A percentile compares a stretch with the other conserved stretches of the same genome.
Evolutionary conservation across 2,888 invertebrate genomes (phyloP).

Genomic region (Sarcophaga rosellei): DNA sequence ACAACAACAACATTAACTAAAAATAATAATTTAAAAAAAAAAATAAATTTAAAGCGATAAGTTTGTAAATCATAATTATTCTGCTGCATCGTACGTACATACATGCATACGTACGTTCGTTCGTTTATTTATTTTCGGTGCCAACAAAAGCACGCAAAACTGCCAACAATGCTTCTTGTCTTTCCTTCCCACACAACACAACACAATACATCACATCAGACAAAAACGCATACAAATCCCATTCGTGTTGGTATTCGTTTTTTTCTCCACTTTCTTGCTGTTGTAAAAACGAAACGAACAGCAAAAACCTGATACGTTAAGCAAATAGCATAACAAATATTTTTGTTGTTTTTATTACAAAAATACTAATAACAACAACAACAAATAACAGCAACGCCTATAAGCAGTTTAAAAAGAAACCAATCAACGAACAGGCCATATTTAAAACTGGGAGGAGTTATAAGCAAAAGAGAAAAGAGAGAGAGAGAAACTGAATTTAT

Average conservation of each 20-base stretch:
- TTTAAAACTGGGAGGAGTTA: slow-evolving; percentile 76
- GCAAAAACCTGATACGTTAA: slow-evolving; percentile 61
- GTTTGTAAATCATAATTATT: slow-evolving; percentile 57
- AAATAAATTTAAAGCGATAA: slow-evolving; percentile 36
- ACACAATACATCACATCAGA: too few relatives aligned
- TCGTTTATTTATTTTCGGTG: slow-evolving; percentile 29
- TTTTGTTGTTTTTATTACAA: slow-evolving; percentile 28
- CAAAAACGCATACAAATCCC: too few relatives aligned
- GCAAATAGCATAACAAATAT: slow-evolving; percentile 27
- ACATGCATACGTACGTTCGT: neutral
- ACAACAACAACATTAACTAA: neutral
- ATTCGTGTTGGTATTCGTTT: neutral
- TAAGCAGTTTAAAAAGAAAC: slow-evolving; percentile 63
- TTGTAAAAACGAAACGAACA: slow-evolving; percentile 30
- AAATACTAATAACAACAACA: slow-evolving; percentile 25
- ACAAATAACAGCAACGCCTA: slow-evolving; percentile 71
- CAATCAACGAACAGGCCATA: slow-evolving; percentile 77
- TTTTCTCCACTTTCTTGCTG: neutral
- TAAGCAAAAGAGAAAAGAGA: slow-evolving; percentile 42
- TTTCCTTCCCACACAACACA: slow-evolving; percentile 1
- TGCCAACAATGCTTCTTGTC: neutral
- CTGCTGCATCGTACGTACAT: neutral
- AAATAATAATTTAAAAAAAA: slow-evolving; percentile 13
- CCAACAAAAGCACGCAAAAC: slow-evolving; percentile 43
- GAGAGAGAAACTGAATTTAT: neutral